phyloP scores from a whole-genome alignment of 1,140 invertebrate species.

The Cardiocondyla obscurior region DNA sequence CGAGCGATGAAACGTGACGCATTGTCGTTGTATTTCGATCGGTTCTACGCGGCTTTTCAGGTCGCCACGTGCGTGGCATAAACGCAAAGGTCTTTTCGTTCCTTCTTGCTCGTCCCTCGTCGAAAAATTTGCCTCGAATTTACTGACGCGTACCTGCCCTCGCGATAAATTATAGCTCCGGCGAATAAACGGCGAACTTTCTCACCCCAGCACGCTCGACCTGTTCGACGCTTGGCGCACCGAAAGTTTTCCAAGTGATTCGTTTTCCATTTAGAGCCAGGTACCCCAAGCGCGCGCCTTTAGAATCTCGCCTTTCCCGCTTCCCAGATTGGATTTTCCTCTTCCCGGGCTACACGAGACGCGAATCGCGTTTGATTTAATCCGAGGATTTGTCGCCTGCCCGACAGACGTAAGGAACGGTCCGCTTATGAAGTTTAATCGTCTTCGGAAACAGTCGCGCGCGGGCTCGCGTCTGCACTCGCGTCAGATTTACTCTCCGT shows the following conservation, averaged over 20 bases:
- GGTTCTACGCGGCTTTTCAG: background rate
- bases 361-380: slow-evolving; percentile 57
- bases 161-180: slow-evolving; percentile 42
- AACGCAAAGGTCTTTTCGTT: background rate
- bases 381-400: slow-evolving; percentile 46
- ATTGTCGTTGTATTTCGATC: slow-evolving; percentile 44
- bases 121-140: slow-evolving; percentile 39
- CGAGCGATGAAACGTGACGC: slow-evolving; percentile 43
- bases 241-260: slow-evolving; percentile 71
- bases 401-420: slow-evolving; percentile 43
- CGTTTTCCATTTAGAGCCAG: slow-evolving; percentile 67
- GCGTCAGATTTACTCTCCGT: slow-evolving; percentile 28
- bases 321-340: slow-evolving; percentile 66
- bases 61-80: slow-evolving; percentile 19
- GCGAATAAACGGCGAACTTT: slow-evolving; percentile 65
- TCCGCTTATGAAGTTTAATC: slow-evolving; percentile 48
- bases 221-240: slow-evolving; percentile 48
- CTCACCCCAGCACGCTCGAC: slow-evolving; percentile 44
- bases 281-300: background rate
- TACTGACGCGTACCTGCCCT: background rate
- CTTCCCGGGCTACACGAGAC: background rate
- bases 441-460: slow-evolving; percentile 22
- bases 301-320: background rate
- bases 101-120: background rate
- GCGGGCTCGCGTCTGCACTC: slow-evolving; percentile 18